Evolutionary conservation across 53 echinoderm and acorn worm genomes (phyloP), one percentile per base, ranked within the genome.

Genomic region (Luidia sarsii): DNA sequence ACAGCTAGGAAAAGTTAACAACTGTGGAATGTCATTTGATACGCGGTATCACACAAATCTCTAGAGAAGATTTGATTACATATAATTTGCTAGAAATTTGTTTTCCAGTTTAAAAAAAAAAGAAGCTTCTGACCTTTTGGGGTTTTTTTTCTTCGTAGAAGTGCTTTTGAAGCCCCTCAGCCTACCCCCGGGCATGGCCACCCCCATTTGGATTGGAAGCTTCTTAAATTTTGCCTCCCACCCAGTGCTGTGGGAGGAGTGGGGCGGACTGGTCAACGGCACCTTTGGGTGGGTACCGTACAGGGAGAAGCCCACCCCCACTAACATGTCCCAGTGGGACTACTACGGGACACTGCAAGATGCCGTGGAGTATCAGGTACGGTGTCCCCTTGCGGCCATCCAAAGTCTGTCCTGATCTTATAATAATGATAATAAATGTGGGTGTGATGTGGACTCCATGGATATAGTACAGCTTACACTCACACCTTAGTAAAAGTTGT

Each of bases 261-360:
- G 97, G 97, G 64, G 68, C 4, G 56, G 70, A 45, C 87, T 99
- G 16, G 48, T 99, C 33, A 94, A 94, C 72, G 99, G 99, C 43
- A 99, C 91, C 22, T 99, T 89, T 83, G 99, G 99, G 57, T 99
- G 99, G 99, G 87, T 82, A 8, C 94, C 94, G n/a, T 48, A 74
- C 23, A 65, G 86, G 21, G 64, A 52, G 37, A 90, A 74, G 49
- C 94, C 91, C 1, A 95, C 95, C 16, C 94, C 99, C 25, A 53
- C 85, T 3, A 83, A 64, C 67, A 88, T 99, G 85, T 61, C 88
- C 0, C 57, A 88, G 9, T 99, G 99, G 99, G 99, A 99, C 60
- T 99, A 73, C 48, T 99, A 99, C 79, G 94, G 89, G 11, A 89
- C 83, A 14, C 24, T 89, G 8, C 64, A 86, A 41, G 99, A 94